Conservation (phyloP, 2,113 vertebrate species). For the Andinoacara biseriatus region DNA sequence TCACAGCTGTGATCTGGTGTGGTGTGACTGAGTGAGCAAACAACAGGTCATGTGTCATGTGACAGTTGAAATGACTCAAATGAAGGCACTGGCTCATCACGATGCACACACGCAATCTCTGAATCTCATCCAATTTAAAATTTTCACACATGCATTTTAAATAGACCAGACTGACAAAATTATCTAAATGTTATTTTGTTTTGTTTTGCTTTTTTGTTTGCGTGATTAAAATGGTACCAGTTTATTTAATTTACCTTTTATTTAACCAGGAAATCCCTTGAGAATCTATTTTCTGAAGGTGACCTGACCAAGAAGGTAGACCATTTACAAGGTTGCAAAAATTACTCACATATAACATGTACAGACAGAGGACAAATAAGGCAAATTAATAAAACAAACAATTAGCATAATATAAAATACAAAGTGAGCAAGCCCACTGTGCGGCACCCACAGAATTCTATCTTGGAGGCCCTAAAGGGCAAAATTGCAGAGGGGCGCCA, state of each 20-base stretch:
- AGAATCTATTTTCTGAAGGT: not conserved
- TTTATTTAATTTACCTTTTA: not conserved
- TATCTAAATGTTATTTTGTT: too few relatives aligned
- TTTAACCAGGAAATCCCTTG: not conserved
- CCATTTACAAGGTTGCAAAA: not conserved
- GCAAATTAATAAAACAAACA: not conserved
- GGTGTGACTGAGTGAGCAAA: constrained; percentile 27
- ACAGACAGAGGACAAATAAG: not conserved
- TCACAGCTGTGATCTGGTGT: not conserved
- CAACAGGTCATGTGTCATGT: not conserved
- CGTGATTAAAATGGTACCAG: not conserved
- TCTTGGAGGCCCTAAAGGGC: too few relatives aligned
- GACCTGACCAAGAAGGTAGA: not conserved
- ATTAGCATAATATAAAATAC: not conserved
- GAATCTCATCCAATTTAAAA: not conserved
- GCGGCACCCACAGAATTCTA: too few relatives aligned
- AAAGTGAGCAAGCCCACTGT: too few relatives aligned
- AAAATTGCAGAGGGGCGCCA: too few relatives aligned
- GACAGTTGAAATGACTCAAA: not conserved
- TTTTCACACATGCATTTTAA: not conserved
- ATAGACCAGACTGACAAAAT: not conserved
- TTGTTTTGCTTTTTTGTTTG: not conserved
- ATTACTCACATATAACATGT: not conserved
- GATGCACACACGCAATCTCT: not conserved
- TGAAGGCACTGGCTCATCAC: not conserved